A percentile compares a stretch with the other conserved stretches of the same genome.
phyloP scores from a whole-genome alignment of 2,888 invertebrate species.

The Amphipoea oculea region DNA sequence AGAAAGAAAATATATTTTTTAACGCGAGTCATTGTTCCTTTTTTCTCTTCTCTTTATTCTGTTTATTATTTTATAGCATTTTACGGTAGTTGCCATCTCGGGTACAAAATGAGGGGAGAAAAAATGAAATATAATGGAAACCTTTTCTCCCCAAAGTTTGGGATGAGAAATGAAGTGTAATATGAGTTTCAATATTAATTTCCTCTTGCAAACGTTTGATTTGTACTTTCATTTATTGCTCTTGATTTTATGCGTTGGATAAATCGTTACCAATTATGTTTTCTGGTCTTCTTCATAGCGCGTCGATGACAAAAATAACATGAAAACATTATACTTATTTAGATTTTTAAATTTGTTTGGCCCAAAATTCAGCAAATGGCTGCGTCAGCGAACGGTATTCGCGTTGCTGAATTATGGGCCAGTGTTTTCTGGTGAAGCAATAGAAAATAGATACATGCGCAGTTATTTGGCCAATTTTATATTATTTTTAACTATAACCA shows the following conservation, averaged over 20 bases:
- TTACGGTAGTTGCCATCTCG: slow-evolving; percentile 11
- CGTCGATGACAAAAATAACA: no score
- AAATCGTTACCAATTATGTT: background rate
- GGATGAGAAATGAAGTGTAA: slow-evolving; percentile 38
- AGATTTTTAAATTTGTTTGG: no score
- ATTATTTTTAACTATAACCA: no score
- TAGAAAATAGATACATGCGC: background rate
- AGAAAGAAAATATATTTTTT: background rate
- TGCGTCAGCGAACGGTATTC: no score
- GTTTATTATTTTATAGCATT: slow-evolving; percentile 6
- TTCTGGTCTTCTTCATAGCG: no score
- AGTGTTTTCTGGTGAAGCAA: background rate
- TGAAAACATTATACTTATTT: no score
- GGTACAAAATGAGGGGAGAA: background rate
- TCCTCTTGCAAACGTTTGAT: slow-evolving; percentile 42
- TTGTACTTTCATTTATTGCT: slow-evolving; percentile 38
- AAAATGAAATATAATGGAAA: slow-evolving; percentile 14
- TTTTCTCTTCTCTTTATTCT: background rate
- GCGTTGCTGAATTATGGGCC: no score
- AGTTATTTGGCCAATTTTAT: background rate
- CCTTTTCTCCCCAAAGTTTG: slow-evolving; percentile 10
- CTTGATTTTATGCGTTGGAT: slow-evolving; percentile 17
- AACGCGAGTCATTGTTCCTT: background rate
- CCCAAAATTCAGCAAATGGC: no score
- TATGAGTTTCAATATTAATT: slow-evolving; percentile 55